Base-by-base conservation (phyloP, 2,888 invertebrate species). In the Candidula unifasciata region DNA sequence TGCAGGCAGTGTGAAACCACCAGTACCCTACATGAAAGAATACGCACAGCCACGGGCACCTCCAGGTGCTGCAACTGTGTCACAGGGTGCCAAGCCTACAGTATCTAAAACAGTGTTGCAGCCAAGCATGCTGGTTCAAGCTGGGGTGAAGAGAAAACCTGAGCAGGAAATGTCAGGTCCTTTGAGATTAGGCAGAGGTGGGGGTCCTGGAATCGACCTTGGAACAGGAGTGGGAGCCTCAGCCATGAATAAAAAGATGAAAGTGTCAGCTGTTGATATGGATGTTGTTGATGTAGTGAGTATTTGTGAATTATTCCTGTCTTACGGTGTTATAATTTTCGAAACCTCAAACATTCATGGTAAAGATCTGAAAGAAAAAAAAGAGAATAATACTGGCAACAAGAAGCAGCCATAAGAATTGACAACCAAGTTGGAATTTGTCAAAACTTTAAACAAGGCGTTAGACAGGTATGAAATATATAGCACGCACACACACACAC, bases 21-120 rank as follows among this genome's bases (percentile, higher is more conserved):
- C 81, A 8, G 66, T 77, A 37, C 35, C 76, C 13, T 80, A 66
- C 30, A 24, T 37, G n/a, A 69, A 80, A 37, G 76, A 74, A 21
- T 69, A 35, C 8, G 18, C 60, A 27, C 81, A 77, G 57, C 13
- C 30, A 30, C n/a, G 85, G 30, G 85, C 52, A 6, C 85, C 85
- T 10, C 85, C 85, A 27, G 85, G 85, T 30, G 85, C 85, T n/a
- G 85, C 85, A 8, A 81, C 85, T 18, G 66, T 85, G 2, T 85
- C 85, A 30, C 80, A 80, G 37, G 76, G 74, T 27, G 37, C 73
- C 13, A 78, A 78, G n/a, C 69, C n/a, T 16, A 27, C 54, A 27
- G 35, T 60, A 24, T 10, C 33, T 3, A 73, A 78, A 79, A 44
- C 79, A 30, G 79, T 79, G 16, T 33, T 64, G 18, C 83, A 77